Percentiles rank a stretch among this genome's conserved stretches.
Conservation (phyloP, 2,888 invertebrate genomes). For the Onchidella celtica region DNA sequence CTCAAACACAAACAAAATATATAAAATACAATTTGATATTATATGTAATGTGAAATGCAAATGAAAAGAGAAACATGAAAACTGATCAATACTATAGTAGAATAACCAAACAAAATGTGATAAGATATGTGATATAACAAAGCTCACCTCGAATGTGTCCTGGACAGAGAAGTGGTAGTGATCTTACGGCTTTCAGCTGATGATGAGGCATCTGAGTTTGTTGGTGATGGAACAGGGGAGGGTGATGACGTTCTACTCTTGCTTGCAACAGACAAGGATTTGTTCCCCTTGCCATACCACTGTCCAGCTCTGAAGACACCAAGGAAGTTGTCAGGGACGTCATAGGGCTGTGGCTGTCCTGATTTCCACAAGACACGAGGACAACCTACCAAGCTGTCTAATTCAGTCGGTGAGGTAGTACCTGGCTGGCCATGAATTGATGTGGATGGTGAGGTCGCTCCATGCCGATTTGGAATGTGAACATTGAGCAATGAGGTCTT, state of each 20-base stretch:
- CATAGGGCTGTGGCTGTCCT: conserved; percentile 5
- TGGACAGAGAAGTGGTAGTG: conserved; percentile 75
- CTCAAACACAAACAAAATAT: no score
- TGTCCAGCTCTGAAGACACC: conserved; percentile 15
- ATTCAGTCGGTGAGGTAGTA: conserved; percentile 37
- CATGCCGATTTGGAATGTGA: not conserved
- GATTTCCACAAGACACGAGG: conserved; percentile 68
- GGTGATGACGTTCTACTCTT: conserved; percentile 55
- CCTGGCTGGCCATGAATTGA: conserved; percentile 7
- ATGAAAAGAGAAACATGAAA: no score
- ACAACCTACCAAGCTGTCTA: conserved; percentile 65
- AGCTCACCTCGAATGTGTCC: conserved; percentile 78
- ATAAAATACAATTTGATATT: no score
- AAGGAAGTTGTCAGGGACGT: conserved; percentile 15
- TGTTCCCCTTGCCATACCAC: conserved; percentile 27
- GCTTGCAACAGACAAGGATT: conserved; percentile 14
- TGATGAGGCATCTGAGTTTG: conserved; percentile 49
- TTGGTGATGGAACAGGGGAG: conserved; percentile 44
- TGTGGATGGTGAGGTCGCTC: conserved; percentile 11
- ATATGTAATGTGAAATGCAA: no score
- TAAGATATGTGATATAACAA: no score
- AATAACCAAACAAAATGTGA: no score
- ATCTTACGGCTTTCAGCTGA: conserved; percentile 71
- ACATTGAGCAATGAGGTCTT: conserved; percentile 37
- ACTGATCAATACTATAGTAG: no score